Evolutionary conservation across 2,888 invertebrate genomes (phyloP).

Genomic region (Drosophila subquinaria): DNA sequence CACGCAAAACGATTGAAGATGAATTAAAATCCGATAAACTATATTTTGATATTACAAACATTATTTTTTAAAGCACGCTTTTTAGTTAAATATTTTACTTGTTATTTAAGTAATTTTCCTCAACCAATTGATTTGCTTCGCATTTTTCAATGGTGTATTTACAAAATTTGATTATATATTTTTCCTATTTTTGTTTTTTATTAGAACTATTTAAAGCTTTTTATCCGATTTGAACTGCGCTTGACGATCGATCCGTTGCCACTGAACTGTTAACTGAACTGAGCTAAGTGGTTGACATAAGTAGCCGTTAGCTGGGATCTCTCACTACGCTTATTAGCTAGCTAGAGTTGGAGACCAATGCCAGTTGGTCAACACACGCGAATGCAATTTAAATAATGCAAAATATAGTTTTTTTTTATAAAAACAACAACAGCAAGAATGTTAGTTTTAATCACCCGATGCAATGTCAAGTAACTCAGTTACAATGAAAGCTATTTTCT

Average conservation of each 20-base stretch:
- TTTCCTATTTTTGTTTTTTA: not conserved
- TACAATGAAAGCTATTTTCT: not conserved
- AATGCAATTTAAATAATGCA: constrained; percentile 41
- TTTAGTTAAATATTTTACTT: not conserved
- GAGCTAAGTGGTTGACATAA: constrained; percentile 32
- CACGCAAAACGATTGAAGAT: not conserved
- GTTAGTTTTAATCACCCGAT: constrained; percentile 7
- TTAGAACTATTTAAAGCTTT: not conserved
- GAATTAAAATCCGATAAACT: not conserved
- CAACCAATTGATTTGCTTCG: not conserved
- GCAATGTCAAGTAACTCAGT: constrained; percentile 40
- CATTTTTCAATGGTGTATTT: not conserved
- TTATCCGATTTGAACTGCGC: constrained; percentile 31
- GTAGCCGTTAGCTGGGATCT: constrained; percentile 83
- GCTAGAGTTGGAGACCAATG: constrained; percentile 36
- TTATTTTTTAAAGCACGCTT: not conserved
- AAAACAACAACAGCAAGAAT: constrained; percentile 19
- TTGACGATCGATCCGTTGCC: constrained; percentile 34
- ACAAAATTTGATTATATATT: not conserved
- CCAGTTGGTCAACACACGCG: constrained; percentile 35
- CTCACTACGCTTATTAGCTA: constrained; percentile 73
- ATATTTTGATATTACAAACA: not conserved
- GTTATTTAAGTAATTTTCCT: not conserved
- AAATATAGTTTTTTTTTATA: constrained; percentile 12
- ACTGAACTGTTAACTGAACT: constrained; percentile 48